Conservation (phyloP, 2,797 vertebrate genomes). For the Urocyon cinereoargenteus region DNA sequence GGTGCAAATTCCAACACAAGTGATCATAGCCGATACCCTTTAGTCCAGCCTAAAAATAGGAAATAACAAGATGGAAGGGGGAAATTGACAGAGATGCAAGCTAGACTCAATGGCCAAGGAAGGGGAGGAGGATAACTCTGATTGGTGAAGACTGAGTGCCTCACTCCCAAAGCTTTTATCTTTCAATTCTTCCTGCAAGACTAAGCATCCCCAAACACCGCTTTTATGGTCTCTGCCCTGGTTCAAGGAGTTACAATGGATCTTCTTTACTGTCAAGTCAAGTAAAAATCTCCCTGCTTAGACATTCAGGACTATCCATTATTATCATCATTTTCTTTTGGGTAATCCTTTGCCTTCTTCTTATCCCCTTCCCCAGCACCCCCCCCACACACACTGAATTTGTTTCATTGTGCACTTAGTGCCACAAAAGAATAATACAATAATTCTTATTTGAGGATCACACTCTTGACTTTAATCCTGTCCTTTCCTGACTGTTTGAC, state of each 20-base stretch:
- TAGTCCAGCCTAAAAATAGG: constrained; percentile 4
- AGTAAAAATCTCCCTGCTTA: constrained; percentile 62
- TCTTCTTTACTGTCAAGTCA: constrained; percentile 80
- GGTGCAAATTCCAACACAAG: constrained; percentile 5
- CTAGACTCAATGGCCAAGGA: constrained; percentile 61
- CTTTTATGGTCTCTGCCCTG: constrained; percentile 73
- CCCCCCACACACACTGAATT: not conserved
- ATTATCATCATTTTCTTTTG: constrained; percentile 43
- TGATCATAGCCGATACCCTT: constrained; percentile 23
- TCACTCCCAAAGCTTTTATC: constrained; percentile 70
- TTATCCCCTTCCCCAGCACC: not conserved
- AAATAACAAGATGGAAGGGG: not conserved
- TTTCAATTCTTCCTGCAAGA: constrained; percentile 77
- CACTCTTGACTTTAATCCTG: not conserved
- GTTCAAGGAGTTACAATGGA: constrained; percentile 78
- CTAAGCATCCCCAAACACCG: constrained; percentile 77
- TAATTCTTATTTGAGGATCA: not conserved
- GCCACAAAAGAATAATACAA: not conserved
- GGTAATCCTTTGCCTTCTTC: constrained; percentile 30
- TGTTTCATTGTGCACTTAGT: constrained; percentile 1
- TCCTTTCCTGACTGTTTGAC: not conserved
- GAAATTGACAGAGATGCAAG: constrained; percentile 42
- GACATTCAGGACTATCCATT: constrained; percentile 34
- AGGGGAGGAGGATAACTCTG: constrained; percentile 25
- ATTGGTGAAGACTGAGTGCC: constrained; percentile 62